Percentiles rank a stretch among this genome's conserved stretches.
These are phyloP conservation scores for Capromys pilorides DNA, from an alignment of 2,797 vertebrate species.

Conservation along the genomic window DNA sequence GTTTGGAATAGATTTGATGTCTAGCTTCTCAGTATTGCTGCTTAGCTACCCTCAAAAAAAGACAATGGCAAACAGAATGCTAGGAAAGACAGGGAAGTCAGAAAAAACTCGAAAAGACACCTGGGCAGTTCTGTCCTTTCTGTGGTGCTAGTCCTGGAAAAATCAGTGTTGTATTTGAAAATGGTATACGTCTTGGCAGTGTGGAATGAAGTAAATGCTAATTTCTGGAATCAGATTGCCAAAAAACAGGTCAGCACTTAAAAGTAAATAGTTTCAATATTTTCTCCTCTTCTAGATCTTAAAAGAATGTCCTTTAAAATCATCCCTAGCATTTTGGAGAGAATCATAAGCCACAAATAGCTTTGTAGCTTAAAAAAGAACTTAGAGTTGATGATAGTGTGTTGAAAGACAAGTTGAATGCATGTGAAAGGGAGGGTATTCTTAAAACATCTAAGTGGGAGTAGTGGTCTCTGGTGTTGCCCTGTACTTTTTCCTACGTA, in stretches of 20 bases:
- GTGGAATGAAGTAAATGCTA: background rate
- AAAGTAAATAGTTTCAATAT: constrained; percentile 23
- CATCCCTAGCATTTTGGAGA: background rate
- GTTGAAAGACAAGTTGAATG: background rate
- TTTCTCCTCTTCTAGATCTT: background rate
- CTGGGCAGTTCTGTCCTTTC: background rate
- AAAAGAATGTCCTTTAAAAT: background rate
- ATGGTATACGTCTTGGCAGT: background rate
- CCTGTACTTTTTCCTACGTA: background rate
- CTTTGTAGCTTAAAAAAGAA: background rate
- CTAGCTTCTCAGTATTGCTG: background rate
- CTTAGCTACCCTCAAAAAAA: background rate
- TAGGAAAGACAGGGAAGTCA: background rate
- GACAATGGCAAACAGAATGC: background rate
- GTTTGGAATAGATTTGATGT: constrained; percentile 43
- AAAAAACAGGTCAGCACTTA: background rate
- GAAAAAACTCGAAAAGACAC: background rate
- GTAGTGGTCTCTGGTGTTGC: background rate
- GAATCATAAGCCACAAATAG: background rate
- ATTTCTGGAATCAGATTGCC: background rate
- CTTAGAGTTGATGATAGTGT: background rate
- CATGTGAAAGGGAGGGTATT: background rate
- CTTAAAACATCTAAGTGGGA: background rate
- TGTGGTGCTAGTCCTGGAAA: background rate
- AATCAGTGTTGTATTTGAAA: background rate